Conservation (phyloP, 2,888 invertebrate species). For the Actias luna region DNA sequence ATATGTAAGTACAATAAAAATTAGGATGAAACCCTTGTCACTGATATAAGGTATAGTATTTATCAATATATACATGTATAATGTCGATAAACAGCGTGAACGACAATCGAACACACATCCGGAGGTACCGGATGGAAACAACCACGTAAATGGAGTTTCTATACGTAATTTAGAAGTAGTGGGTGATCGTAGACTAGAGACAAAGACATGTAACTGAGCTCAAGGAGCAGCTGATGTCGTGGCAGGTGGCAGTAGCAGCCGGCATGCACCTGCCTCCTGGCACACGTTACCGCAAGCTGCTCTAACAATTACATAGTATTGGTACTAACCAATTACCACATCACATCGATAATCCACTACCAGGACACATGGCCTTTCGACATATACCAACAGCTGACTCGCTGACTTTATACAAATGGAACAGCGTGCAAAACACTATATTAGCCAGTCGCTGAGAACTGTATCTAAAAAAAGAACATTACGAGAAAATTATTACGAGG, state of each 20-base stretch:
- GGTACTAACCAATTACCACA: conserved; percentile 42
- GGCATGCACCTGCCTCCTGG: conserved; percentile 69
- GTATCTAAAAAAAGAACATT: conserved; percentile 23
- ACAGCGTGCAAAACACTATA: conserved; percentile 29
- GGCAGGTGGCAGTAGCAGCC: conserved; percentile 79
- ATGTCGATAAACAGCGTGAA: conserved; percentile 10
- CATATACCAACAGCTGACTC: conserved; percentile 47
- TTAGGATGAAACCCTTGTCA: background rate
- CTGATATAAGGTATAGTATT: background rate
- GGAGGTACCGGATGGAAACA: background rate
- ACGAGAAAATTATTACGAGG: conserved; percentile 24
- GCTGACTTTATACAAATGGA: conserved; percentile 40
- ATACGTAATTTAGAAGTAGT: background rate
- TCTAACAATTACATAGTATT: conserved; percentile 54
- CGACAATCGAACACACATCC: conserved; percentile 11
- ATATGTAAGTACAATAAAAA: background rate
- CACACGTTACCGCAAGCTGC: conserved; percentile 77
- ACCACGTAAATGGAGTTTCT: background rate
- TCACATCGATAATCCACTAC: conserved; percentile 47
- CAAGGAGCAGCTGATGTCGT: conserved; percentile 69
- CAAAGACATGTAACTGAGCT: conserved; percentile 36
- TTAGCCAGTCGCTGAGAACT: conserved; percentile 8
- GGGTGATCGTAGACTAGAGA: background rate
- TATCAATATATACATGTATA: background rate
- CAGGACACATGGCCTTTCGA: conserved; percentile 47